Evolutionary conservation across 2,797 vertebrate genomes (phyloP).

Genomic region (Nyctalus aviator): DNA sequence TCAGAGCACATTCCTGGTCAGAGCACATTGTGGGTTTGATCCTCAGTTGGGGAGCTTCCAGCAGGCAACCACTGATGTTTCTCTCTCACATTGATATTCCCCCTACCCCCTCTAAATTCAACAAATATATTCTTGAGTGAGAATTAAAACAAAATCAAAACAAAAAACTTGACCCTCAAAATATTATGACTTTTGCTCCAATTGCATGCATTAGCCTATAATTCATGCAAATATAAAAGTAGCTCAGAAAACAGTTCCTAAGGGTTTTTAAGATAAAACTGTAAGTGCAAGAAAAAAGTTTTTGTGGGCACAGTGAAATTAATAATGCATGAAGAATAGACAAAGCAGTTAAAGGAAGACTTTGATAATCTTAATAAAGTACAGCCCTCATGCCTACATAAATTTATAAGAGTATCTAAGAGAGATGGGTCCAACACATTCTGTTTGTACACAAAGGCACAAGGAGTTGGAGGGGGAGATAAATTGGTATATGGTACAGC

Average conservation of each 20-base stretch:
- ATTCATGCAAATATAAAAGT: background rate
- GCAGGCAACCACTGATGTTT: background rate
- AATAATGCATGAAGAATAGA: slow-evolving; percentile 13
- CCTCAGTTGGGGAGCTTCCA: background rate
- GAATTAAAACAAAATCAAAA: background rate
- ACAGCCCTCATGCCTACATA: background rate
- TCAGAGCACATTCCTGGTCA: background rate
- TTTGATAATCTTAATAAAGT: background rate
- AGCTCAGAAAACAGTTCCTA: slow-evolving; percentile 18
- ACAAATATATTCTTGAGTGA: background rate
- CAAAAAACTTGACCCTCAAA: slow-evolving; percentile 6
- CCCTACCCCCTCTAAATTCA: background rate
- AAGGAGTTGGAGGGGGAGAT: background rate
- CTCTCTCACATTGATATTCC: background rate
- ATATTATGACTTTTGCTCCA: background rate
- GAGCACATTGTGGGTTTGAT: background rate
- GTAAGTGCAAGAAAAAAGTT: background rate
- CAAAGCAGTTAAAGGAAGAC: background rate
- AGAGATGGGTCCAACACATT: background rate
- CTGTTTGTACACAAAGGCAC: background rate
- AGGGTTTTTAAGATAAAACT: slow-evolving; percentile 48
- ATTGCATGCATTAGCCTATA: background rate
- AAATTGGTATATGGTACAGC: background rate
- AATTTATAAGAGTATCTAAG: background rate
- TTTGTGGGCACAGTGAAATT: background rate